phyloP scores from a whole-genome alignment of 2,797 vertebrate genomes.

The Muraenolepis orangiensis region DNA sequence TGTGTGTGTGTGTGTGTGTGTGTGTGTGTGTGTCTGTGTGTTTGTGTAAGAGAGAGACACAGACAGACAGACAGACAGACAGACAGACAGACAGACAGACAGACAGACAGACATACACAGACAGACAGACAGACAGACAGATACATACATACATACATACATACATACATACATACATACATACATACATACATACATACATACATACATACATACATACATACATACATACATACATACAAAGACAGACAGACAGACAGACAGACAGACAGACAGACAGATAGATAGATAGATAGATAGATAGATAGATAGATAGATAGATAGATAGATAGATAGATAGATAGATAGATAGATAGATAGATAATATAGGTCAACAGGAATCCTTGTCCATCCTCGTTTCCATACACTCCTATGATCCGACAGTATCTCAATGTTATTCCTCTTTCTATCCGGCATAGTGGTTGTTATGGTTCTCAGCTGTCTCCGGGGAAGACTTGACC shows the following conservation, averaged over 20 bases:
- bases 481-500: constrained; percentile 54
- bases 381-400: background rate
- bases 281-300: too few relatives aligned
- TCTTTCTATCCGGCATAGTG: constrained; percentile 41
- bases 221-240: background rate
- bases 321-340: background rate
- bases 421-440: constrained; percentile 27
- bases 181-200: background rate
- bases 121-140: background rate
- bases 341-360: too few relatives aligned
- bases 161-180: background rate
- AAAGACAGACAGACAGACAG: background rate
- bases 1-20: background rate
- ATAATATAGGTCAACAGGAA: background rate
- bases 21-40: background rate
- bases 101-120: too few relatives aligned
- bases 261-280: background rate
- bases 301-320: background rate
- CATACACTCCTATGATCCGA: constrained; percentile 34
- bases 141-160: background rate
- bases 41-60: too few relatives aligned
- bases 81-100: background rate
- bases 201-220: too few relatives aligned
- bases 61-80: too few relatives aligned
- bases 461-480: constrained; percentile 56